phyloP scores from a whole-genome alignment of 1,140 invertebrate species.

The Drosophila insularis region DNA sequence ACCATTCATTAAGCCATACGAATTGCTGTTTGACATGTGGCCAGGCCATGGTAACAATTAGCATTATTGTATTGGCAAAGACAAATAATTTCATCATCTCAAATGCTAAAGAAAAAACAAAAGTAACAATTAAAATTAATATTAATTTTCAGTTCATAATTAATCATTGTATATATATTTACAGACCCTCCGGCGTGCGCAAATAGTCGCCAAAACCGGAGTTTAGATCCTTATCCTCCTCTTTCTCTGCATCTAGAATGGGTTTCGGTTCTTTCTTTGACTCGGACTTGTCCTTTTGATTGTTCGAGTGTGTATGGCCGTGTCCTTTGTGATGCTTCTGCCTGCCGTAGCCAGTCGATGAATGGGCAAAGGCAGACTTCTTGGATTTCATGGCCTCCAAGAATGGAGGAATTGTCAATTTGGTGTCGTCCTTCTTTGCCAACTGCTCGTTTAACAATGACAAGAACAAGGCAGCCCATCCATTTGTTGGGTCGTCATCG shows the following conservation, averaged over 20 bases:
- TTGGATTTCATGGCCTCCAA: conserved; percentile 75
- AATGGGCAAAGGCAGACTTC: conserved; percentile 73
- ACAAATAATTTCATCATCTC: conserved; percentile 82
- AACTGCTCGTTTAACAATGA: conserved; percentile 52
- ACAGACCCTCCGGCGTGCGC: conserved; percentile 78
- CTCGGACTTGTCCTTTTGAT: conserved; percentile 50
- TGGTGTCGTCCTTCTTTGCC: conserved; percentile 34
- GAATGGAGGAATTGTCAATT: conserved; percentile 10
- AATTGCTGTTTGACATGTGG: conserved; percentile 73
- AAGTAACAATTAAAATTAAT: background rate
- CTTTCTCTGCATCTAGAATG: conserved; percentile 39
- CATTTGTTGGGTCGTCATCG: conserved; percentile 18
- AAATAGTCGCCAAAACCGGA: conserved; percentile 80
- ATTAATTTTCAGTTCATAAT: background rate
- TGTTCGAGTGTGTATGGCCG: conserved; percentile 28
- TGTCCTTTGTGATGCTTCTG: conserved; percentile 62
- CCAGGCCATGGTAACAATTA: conserved; percentile 81
- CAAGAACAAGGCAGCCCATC: conserved; percentile 17
- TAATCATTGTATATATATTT: conserved; percentile 14
- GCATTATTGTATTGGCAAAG: conserved; percentile 76
- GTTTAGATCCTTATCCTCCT: conserved; percentile 75
- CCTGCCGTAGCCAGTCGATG: conserved; percentile 75
- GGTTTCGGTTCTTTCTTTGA: conserved; percentile 37
- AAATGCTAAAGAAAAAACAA: conserved; percentile 50
- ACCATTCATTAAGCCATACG: conserved; percentile 69